A percentile compares a stretch with the other conserved stretches of the same genome.
Evolutionary conservation across 2,888 invertebrate species (phyloP).

Genomic region (Pedicia rivosa): DNA sequence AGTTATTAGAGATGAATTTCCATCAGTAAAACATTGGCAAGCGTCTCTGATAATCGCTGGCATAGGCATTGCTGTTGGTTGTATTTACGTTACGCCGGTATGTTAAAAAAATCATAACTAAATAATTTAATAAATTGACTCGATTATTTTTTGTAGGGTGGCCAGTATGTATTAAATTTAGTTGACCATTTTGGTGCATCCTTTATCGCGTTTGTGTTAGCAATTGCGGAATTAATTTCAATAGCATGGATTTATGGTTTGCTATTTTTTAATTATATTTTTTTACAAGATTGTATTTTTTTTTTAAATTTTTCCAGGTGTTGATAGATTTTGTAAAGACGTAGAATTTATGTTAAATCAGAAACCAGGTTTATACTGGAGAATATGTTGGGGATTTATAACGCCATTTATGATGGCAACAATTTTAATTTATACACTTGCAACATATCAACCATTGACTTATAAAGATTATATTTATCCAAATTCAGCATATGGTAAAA

Average conservation of each 20-base stretch:
- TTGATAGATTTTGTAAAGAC: slow-evolving; percentile 50
- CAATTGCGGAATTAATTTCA: slow-evolving; percentile 47
- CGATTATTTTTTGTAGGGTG: too few relatives aligned
- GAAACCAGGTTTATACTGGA: slow-evolving; percentile 57
- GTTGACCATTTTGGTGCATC: slow-evolving; percentile 63
- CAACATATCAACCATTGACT: slow-evolving; percentile 39
- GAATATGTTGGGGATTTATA: slow-evolving; percentile 59
- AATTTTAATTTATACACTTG: slow-evolving; percentile 55
- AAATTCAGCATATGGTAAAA: slow-evolving; percentile 41
- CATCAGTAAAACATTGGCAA: slow-evolving; percentile 33
- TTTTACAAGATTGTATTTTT: slow-evolving; percentile 13
- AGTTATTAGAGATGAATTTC: slow-evolving; percentile 32
- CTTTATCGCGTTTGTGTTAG: slow-evolving; percentile 50
- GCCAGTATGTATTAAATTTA: slow-evolving; percentile 53
- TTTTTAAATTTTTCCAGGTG: too few relatives aligned
- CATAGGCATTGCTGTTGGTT: slow-evolving; percentile 37
- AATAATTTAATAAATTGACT: background rate
- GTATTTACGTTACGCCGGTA: slow-evolving; percentile 50
- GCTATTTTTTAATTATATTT: slow-evolving; percentile 28
- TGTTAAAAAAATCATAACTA: slow-evolving; percentile 16
- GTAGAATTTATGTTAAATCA: slow-evolving; percentile 65
- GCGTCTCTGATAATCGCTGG: slow-evolving; percentile 33
- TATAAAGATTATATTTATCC: slow-evolving; percentile 47
- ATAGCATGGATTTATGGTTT: slow-evolving; percentile 64
- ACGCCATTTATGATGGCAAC: slow-evolving; percentile 53